phyloP scores from a whole-genome alignment of 1,140 invertebrate species.

The Meloidogyne floridensis region DNA sequence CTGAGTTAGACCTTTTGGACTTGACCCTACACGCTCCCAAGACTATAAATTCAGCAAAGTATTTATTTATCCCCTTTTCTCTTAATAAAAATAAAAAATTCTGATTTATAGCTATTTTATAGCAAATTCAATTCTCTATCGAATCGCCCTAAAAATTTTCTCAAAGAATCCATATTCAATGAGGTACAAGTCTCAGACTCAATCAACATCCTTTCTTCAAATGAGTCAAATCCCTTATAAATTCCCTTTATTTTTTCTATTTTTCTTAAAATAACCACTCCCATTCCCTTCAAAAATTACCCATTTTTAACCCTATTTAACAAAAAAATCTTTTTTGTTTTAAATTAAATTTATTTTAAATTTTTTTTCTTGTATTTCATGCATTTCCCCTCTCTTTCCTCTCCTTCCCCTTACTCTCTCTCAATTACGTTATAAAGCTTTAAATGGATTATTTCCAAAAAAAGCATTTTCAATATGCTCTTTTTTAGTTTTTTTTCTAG shows the following conservation, averaged over 20 bases:
- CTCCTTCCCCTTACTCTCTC: neutral
- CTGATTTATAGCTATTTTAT: too few relatives aligned
- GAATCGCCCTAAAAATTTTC: too few relatives aligned
- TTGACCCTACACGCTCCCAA: neutral
- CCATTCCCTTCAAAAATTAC: neutral
- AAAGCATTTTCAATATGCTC: neutral
- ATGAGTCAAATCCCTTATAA: too few relatives aligned
- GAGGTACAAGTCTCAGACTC: too few relatives aligned
- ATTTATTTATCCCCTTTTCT: too few relatives aligned
- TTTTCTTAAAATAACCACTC: neutral
- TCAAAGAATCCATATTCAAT: too few relatives aligned
- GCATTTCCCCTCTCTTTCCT: neutral
- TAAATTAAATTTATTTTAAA: neutral
- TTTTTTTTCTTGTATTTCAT: neutral
- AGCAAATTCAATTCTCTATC: too few relatives aligned
- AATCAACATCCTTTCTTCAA: too few relatives aligned
- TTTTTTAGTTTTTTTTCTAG: neutral
- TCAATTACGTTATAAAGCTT: slow-evolving; percentile 6
- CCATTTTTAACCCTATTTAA: too few relatives aligned
- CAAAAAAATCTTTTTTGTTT: neutral
- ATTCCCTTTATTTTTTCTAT: too few relatives aligned
- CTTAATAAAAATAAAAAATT: too few relatives aligned
- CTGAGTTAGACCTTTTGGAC: neutral
- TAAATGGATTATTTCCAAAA: neutral
- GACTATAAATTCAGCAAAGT: too few relatives aligned